phyloP scores from a whole-genome alignment of 2,113 vertebrate species.

The Brienomyrus brachyistius region DNA sequence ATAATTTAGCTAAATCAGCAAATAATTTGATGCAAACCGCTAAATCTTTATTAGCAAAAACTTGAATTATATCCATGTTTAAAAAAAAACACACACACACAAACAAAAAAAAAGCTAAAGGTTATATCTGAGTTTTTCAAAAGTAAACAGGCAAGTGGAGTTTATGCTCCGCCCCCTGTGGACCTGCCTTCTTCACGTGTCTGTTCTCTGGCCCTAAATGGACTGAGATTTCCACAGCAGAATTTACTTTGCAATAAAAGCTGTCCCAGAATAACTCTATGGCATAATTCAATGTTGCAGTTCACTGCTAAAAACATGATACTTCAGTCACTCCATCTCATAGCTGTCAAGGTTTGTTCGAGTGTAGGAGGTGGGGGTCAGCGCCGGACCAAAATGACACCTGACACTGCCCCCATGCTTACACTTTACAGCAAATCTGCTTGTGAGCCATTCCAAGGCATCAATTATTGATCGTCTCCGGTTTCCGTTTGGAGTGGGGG shows the following conservation, averaged over 20 bases:
- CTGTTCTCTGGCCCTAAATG: background rate
- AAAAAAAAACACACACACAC: too few species aligned
- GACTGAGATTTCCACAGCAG: background rate
- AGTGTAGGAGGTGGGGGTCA: constrained; percentile 19
- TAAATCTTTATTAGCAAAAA: background rate
- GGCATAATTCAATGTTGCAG: background rate
- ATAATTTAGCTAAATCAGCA: background rate
- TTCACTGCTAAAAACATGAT: background rate
- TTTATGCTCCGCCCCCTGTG: background rate
- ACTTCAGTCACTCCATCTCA: constrained; percentile 11
- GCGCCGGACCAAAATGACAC: constrained; percentile 38
- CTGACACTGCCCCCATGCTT: constrained; percentile 42
- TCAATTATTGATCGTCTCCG: constrained; percentile 63
- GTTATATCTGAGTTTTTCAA: background rate
- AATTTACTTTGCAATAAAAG: background rate
- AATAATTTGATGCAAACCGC: background rate
- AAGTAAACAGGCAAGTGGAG: background rate
- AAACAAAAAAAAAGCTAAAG: background rate
- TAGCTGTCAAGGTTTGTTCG: constrained; percentile 23
- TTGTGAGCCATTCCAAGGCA: constrained; percentile 66
- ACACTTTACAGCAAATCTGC: constrained; percentile 59
- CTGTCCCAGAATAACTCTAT: background rate
- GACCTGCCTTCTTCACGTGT: background rate
- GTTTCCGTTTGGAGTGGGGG: constrained; percentile 50
- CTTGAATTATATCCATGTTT: background rate